phyloP scores from a whole-genome alignment of 2,113 vertebrate genomes.

The Pogona vitticeps region DNA sequence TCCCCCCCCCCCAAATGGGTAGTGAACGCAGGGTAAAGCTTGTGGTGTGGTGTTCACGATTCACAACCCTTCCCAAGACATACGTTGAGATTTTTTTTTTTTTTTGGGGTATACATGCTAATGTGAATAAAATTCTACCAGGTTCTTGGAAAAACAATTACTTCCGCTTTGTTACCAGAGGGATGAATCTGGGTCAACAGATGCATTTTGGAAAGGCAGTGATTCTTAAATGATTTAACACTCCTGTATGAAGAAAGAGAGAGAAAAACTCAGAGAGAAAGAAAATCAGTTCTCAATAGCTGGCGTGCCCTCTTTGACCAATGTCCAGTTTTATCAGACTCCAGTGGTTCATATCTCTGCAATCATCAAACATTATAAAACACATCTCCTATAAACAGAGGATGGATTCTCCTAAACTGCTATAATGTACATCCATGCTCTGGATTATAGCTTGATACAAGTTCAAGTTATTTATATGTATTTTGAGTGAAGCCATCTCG shows the following conservation, averaged over 20 bases:
- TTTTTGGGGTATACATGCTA: slow-evolving; percentile 63
- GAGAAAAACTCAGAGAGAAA: slow-evolving; percentile 27
- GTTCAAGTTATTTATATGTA: slow-evolving; percentile 82
- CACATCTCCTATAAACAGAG: slow-evolving; percentile 63
- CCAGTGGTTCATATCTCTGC: slow-evolving; percentile 40
- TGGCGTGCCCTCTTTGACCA: slow-evolving; percentile 70
- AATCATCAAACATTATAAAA: slow-evolving; percentile 74
- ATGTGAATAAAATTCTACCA: slow-evolving; percentile 70
- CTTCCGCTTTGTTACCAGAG: slow-evolving; percentile 66
- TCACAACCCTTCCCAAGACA: slow-evolving; percentile 55
- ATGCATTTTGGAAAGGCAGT: slow-evolving; percentile 73
- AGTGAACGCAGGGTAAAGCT: not conserved
- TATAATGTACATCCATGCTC: slow-evolving; percentile 81
- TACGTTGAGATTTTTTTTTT: slow-evolving; percentile 41
- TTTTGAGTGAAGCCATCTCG: slow-evolving; percentile 82
- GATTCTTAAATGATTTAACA: slow-evolving; percentile 85
- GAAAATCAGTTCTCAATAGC: slow-evolving; percentile 75
- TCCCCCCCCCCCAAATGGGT: not conserved
- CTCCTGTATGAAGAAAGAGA: slow-evolving; percentile 79
- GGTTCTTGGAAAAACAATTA: slow-evolving; percentile 78
- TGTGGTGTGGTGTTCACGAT: slow-evolving; percentile 55
- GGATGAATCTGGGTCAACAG: slow-evolving; percentile 78
- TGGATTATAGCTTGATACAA: slow-evolving; percentile 85
- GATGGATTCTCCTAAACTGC: slow-evolving; percentile 78
- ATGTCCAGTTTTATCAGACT: slow-evolving; percentile 70